Percentiles rank a stretch among this genome's conserved stretches.
phyloP scores from a whole-genome alignment of 2,113 vertebrate genomes.

The Cyphomyrus plagiostoma region DNA sequence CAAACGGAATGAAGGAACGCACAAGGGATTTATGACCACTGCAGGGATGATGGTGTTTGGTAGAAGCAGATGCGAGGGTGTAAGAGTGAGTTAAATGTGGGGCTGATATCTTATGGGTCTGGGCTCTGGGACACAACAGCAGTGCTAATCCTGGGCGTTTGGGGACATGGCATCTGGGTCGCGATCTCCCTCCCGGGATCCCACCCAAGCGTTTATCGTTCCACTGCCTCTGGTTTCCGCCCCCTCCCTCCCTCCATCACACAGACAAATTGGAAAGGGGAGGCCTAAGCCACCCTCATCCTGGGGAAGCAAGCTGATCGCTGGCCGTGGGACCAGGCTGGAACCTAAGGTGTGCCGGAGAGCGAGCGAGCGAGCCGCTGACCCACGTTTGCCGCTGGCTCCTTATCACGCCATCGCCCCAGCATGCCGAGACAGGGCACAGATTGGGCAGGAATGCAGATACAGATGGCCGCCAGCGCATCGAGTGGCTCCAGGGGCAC shows the following conservation, averaged over 20 bases:
- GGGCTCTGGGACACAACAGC: not conserved
- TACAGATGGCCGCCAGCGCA: not conserved
- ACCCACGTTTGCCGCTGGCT: not conserved
- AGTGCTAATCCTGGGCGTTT: not conserved
- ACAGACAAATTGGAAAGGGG: not conserved
- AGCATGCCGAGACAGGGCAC: not conserved
- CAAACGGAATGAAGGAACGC: not conserved
- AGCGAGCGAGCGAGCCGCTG: not conserved
- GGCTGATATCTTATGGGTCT: not conserved
- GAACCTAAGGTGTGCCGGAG: not conserved
- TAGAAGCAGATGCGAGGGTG: not conserved
- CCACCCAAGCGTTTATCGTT: not conserved
- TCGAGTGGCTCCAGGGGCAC: slow-evolving; percentile 2
- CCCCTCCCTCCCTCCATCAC: not conserved
- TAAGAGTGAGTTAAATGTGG: not conserved
- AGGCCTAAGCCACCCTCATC: not conserved
- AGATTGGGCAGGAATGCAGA: slow-evolving; percentile 25
- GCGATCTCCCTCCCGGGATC: not conserved
- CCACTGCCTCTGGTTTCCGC: not conserved
- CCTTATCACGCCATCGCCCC: slow-evolving; percentile 24
- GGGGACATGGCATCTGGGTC: not conserved
- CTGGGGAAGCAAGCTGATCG: no score
- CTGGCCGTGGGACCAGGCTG: not conserved
- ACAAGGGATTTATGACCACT: not conserved
- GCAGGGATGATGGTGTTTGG: not conserved